Evolutionary conservation across 2,113 vertebrate species (phyloP).

Genomic region (Otus sunia): DNA sequence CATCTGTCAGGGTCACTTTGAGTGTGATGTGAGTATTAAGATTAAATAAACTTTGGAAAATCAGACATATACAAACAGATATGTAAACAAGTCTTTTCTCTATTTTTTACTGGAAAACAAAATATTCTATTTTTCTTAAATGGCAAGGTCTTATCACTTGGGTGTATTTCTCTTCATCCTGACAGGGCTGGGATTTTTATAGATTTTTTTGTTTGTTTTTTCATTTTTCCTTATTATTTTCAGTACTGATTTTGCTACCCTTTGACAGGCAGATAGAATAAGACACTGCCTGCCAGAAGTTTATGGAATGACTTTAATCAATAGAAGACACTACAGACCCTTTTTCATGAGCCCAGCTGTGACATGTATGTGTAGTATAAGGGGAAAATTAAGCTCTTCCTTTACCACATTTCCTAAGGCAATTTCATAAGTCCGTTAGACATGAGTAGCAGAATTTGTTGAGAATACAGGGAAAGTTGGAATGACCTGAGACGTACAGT

Average conservation of each 20-base stretch:
- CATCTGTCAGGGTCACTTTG: conserved; percentile 44
- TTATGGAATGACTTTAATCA: not conserved
- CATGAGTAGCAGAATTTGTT: not conserved
- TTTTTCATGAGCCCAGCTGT: not conserved
- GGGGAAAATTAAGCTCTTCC: not conserved
- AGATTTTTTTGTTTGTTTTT: not conserved
- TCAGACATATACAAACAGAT: conserved; percentile 20
- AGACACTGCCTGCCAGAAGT: not conserved
- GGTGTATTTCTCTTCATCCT: not conserved
- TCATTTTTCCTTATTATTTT: not conserved
- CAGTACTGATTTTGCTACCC: not conserved
- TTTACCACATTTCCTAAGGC: not conserved
- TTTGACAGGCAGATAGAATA: not conserved
- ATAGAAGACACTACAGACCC: not conserved
- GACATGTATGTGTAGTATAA: not conserved
- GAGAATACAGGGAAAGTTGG: not conserved
- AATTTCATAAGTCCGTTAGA: not conserved
- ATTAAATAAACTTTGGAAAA: conserved; percentile 44
- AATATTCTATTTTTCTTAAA: conserved; percentile 9
- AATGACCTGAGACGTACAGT: not conserved
- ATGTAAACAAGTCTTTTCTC: not conserved
- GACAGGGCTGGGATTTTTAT: not conserved
- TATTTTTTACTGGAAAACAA: conserved; percentile 13
- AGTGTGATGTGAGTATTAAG: conserved; percentile 21
- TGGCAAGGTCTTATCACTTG: not conserved